Conservation (phyloP, 1,140 invertebrate genomes). For the Acyrthosiphon pisum region DNA sequence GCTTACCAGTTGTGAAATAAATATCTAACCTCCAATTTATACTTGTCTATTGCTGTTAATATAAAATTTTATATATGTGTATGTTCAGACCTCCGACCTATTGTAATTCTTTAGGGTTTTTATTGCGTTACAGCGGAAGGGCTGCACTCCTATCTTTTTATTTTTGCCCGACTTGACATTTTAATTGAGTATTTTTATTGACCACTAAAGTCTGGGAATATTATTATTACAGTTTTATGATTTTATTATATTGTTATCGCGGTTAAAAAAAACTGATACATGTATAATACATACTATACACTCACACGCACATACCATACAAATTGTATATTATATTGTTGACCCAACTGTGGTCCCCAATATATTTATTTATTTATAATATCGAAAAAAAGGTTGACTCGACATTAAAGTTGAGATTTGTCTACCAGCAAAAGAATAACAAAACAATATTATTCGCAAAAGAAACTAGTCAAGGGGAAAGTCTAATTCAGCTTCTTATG, state of each 20-base stretch:
- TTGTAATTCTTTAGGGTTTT: conserved; percentile 49
- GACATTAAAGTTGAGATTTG: conserved; percentile 51
- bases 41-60: background rate
- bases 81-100: background rate
- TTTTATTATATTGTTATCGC: conserved; percentile 50
- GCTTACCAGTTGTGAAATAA: background rate
- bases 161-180: conserved; percentile 17
- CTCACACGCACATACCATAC: background rate
- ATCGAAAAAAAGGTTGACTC: conserved; percentile 45
- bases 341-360: background rate
- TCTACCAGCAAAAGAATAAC: conserved; percentile 20
- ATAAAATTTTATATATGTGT: background rate
- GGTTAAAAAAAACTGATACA: conserved; percentile 28
- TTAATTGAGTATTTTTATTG: conserved; percentile 57
- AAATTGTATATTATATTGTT: background rate
- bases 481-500: conserved; percentile 51
- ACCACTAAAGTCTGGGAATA: conserved; percentile 29
- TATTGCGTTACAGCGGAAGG: background rate
- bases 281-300: background rate
- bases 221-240: conserved; percentile 52
- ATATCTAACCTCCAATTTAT: background rate
- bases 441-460: conserved; percentile 51
- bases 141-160: background rate
- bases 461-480: conserved; percentile 32
- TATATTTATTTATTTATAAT: conserved; percentile 33